Base-by-base conservation (phyloP, 2,888 invertebrate genomes). In the Deilephila elpenor region DNA sequence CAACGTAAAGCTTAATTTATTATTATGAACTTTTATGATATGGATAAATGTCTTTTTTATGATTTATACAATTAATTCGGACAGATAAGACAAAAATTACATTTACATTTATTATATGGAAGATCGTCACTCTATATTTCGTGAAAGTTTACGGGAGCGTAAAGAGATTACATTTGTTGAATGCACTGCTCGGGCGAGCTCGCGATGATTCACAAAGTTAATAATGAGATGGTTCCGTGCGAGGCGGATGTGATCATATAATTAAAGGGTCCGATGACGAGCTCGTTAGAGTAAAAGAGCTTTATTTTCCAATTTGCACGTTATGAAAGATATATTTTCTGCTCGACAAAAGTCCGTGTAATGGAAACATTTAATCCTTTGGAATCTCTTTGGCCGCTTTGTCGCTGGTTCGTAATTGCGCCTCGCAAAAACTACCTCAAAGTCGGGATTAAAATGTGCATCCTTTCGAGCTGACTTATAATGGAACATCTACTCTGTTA, bases 351-450 rank as follows among this genome's bases (percentile, higher is more conserved):
- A 85, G 82, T 82, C 83, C 76, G 79, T 83, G 88, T 88, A 90
- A 91, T 89, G 89, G 87, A 89, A 92, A 89, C 89, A 89, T 91
- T 92, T 89, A 91, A 92, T 90, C 89, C 88, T 87, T 87, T 86
- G 84, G 84, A 86, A 88, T 87, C 89, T 89, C 86, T 86, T 83
- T 83, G 78, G 82, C 82, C 79, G 83, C 88, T 88, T 86, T 89
- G 89, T 88, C 88, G 86, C 80, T 78, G 82, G 79, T 77, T 80
- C 85, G 88, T 93, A 91, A 91, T 92, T 92, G 89, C 88, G 82
- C 82, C 78, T 77, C 78, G 86, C 89, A 89, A 89, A 90, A 90
- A 91, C 83, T 88, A 86, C 86, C 84, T 83, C 86, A 82, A 84
- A 86, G 87, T 88, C 88, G 86, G 88, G 89, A 91, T 91, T 91